Evolutionary conservation across 92 coral and sea anemone genomes (phyloP).

Genomic region (Chrysogorgia sp.): DNA sequence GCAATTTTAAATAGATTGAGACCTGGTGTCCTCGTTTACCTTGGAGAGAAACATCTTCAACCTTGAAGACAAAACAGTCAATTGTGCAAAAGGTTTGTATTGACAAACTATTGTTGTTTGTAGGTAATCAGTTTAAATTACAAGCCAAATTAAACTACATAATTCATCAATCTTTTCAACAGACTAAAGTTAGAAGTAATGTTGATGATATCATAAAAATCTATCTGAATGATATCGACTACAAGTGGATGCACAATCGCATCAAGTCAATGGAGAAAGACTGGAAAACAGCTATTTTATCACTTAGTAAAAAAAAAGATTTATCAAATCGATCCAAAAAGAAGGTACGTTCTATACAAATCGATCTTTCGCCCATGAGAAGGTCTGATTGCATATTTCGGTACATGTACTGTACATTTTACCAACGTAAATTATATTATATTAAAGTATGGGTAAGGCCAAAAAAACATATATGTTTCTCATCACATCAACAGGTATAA

Average conservation of each 20-base stretch:
- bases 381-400: too few relatives aligned
- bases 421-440: too few relatives aligned
- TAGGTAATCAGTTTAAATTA: too few relatives aligned
- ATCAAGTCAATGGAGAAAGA: constrained; percentile 67
- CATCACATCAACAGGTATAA: too few relatives aligned
- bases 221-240: constrained; percentile 44
- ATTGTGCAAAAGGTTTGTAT: constrained; percentile 22
- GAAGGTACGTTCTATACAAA: constrained; percentile 9
- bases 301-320: constrained; percentile 26
- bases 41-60: constrained; percentile 60
- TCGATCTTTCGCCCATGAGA: too few relatives aligned
- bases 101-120: neutral
- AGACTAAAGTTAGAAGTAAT: constrained; percentile 8
- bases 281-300: constrained; percentile 53
- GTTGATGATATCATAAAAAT: constrained; percentile 1
- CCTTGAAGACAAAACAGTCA: neutral
- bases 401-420: too few relatives aligned
- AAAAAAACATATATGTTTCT: too few relatives aligned
- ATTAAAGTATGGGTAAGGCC: too few relatives aligned
- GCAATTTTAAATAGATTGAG: constrained; percentile 66
- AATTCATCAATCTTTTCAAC: neutral
- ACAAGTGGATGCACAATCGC: constrained; percentile 77
- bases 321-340: constrained; percentile 17
- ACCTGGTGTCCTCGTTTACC: constrained; percentile 86
- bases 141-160: too few relatives aligned